These are phyloP conservation scores for Drosophila demipolita DNA, from an alignment of 2,888 invertebrate species.

Conservation along the genomic window DNA sequence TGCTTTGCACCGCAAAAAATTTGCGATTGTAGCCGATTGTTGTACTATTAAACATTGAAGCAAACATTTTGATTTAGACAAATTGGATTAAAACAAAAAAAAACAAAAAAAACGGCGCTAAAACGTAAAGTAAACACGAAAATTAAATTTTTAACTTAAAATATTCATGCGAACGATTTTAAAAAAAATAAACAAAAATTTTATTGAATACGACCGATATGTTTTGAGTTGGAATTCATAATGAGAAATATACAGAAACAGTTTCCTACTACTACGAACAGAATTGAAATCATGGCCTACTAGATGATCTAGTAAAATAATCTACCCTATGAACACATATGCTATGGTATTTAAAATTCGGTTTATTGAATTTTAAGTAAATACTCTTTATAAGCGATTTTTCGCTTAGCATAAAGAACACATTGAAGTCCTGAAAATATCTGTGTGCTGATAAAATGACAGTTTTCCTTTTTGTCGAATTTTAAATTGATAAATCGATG, in stretches of 20 bases:
- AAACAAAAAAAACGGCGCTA: background rate
- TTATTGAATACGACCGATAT: background rate
- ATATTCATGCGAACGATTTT: background rate
- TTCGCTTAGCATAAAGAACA: constrained; percentile 60
- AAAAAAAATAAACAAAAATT: constrained; percentile 6
- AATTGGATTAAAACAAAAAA: background rate
- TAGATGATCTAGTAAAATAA: background rate
- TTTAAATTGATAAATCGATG: constrained; percentile 64
- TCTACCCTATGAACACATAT: background rate
- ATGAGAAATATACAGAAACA: background rate
- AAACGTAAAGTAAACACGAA: background rate
- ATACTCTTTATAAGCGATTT: background rate
- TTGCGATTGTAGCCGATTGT: background rate
- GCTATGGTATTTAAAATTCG: background rate
- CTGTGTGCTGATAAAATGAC: constrained; percentile 18
- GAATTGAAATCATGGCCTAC: constrained; percentile 8
- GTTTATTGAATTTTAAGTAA: background rate
- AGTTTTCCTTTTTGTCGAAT: constrained; percentile 25
- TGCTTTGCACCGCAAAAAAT: background rate
- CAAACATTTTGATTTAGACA: background rate
- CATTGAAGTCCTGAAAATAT: constrained; percentile 52
- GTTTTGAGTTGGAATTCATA: background rate
- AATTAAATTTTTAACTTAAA: constrained; percentile 23
- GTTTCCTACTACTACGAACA: background rate
- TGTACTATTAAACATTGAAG: background rate